A percentile compares a stretch with the other conserved stretches of the same genome.
phyloP scores from a whole-genome alignment of 92 coral and sea anemone species.

The Muricea muricata region DNA sequence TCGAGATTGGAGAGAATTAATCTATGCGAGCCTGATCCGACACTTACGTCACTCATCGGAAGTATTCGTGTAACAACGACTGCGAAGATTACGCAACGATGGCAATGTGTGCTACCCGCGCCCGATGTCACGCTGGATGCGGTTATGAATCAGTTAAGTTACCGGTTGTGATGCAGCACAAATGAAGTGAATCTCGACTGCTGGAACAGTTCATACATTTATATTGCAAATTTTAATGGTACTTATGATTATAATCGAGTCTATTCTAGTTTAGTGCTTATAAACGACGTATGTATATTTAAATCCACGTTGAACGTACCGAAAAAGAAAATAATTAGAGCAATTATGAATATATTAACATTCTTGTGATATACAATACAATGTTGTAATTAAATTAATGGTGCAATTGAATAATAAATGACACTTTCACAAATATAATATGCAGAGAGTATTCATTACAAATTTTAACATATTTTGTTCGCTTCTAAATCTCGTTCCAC shows the following conservation, averaged over 20 bases:
- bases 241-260: background rate
- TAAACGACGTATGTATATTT: background rate
- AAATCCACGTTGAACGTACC: background rate
- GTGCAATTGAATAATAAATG: too few species aligned
- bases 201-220: background rate
- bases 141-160: slow-evolving; percentile 75
- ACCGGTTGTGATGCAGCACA: slow-evolving; percentile 33
- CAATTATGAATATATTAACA: background rate
- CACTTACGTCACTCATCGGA: slow-evolving; percentile 79
- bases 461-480: too few species aligned
- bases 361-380: background rate
- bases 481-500: too few species aligned
- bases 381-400: too few species aligned
- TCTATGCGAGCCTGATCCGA: slow-evolving; percentile 94
- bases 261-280: background rate
- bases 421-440: too few species aligned
- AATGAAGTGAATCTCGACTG: slow-evolving; percentile 1
- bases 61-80: slow-evolving; percentile 74
- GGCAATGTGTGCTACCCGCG: slow-evolving; percentile 98
- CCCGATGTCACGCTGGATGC: slow-evolving; percentile 92
- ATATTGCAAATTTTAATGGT: background rate
- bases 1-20: slow-evolving; percentile 75
- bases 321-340: background rate
- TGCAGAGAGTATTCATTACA: too few species aligned
- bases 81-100: slow-evolving; percentile 85